phyloP scores from a whole-genome alignment of 2,888 invertebrate species.

The Unio delphinus region DNA sequence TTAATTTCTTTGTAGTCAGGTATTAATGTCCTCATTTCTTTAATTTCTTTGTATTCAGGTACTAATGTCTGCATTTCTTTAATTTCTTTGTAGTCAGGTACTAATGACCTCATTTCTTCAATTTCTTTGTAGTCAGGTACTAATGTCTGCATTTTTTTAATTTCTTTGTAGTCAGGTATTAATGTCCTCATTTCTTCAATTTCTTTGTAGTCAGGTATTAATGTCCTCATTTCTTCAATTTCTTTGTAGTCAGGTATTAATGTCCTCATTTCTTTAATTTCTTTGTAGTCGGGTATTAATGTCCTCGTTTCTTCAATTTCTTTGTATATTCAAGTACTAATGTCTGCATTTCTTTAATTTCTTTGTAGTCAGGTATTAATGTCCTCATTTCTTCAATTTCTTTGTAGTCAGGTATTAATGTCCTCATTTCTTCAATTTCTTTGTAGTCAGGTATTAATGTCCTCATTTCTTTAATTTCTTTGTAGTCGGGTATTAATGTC shows the following conservation, averaged over 20 bases:
- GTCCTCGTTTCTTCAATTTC: neutral
- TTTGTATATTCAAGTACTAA: conserved; percentile 80
- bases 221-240: neutral
- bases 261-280: neutral
- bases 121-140: conserved; percentile 75
- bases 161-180: too few species aligned
- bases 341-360: neutral
- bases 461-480: neutral
- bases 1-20: conserved; percentile 75
- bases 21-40: conserved; percentile 57
- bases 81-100: too few species aligned
- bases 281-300: conserved; percentile 79
- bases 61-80: too few species aligned
- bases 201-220: conserved; percentile 76
- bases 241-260: conserved; percentile 79
- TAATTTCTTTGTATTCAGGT: too few species aligned
- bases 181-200: neutral
- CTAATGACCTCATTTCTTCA: too few species aligned
- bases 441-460: conserved; percentile 79
- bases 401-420: conserved; percentile 79
- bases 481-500: conserved; percentile 76
- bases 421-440: neutral
- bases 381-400: neutral
- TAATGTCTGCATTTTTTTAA: too few species aligned
- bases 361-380: conserved; percentile 79